Conservation (phyloP, 1,140 invertebrate genomes). For the Eriocheir sinensis region DNA sequence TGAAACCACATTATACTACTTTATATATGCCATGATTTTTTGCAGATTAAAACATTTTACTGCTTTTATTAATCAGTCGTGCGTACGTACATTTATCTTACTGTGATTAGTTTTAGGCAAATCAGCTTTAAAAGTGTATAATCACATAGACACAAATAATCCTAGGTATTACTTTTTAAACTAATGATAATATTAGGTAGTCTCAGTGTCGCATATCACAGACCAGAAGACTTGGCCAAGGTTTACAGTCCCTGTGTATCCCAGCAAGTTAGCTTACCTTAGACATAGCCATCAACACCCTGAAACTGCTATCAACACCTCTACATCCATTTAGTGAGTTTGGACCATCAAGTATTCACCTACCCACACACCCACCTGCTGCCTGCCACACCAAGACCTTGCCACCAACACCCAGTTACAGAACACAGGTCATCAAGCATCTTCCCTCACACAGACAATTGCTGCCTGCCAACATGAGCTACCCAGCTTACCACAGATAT, state of each 20-base stretch:
- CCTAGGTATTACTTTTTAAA: neutral
- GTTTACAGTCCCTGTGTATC: neutral
- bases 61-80: neutral
- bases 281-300: neutral
- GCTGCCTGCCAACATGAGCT: too few species aligned
- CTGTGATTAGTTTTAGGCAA: neutral
- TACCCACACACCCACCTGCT: neutral
- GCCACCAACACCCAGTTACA: too few species aligned
- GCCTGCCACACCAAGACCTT: too few species aligned
- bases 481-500: too few species aligned
- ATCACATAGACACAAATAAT: neutral
- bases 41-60: too few species aligned
- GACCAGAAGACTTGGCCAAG: neutral
- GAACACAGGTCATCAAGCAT: too few species aligned
- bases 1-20: neutral
- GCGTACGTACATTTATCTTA: neutral
- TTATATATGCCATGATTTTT: too few species aligned
- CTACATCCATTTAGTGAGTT: neutral
- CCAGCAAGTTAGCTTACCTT: neutral
- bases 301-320: too few species aligned
- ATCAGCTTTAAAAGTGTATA: conserved; percentile 15
- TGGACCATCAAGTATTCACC: neutral
- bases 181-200: neutral
- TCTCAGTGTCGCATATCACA: conserved; percentile 1
- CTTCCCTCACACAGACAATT: too few species aligned